A percentile compares a stretch with the other conserved stretches of the same genome.
phyloP scores from a whole-genome alignment of 37 sponge, comb jelly and placozoan genomes.

The Aphrocallistes beatrix region DNA sequence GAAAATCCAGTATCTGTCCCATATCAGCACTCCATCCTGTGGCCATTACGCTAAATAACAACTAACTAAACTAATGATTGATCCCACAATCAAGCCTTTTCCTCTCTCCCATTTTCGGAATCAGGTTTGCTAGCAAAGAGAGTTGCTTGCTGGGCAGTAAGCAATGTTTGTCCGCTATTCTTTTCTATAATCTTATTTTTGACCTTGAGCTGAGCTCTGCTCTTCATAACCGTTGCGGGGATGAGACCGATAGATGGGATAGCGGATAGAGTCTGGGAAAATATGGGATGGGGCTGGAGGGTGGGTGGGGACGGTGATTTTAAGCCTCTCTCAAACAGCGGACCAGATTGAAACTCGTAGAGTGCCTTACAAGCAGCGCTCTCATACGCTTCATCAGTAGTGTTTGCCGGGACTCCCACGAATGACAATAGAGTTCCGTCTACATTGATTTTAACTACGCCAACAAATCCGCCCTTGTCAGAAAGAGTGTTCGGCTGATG shows the following conservation, averaged over 20 bases:
- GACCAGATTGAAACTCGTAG: slow-evolving; percentile 2
- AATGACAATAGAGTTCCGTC: neutral
- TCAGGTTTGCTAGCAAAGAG: neutral
- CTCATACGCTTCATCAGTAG: neutral
- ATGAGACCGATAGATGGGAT: no score
- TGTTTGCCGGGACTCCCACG: neutral
- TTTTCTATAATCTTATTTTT: neutral
- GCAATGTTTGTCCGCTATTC: neutral
- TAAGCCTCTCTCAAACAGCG: neutral
- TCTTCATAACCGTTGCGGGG: neutral
- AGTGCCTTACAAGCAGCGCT: slow-evolving; percentile 11
- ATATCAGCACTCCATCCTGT: no score
- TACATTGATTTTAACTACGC: neutral
- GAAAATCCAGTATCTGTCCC: no score
- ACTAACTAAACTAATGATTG: no score
- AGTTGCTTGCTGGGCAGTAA: slow-evolving; percentile 3
- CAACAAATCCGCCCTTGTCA: neutral
- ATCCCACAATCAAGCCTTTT: no score
- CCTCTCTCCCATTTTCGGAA: no score
- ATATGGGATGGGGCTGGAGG: neutral
- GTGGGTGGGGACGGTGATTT: neutral
- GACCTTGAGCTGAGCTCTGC: neutral
- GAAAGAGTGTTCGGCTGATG: neutral
- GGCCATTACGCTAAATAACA: no score
- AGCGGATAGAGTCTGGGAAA: neutral